Evolutionary conservation across 2,797 vertebrate genomes (phyloP).

Genomic region (Gallinago nigripennis): DNA sequence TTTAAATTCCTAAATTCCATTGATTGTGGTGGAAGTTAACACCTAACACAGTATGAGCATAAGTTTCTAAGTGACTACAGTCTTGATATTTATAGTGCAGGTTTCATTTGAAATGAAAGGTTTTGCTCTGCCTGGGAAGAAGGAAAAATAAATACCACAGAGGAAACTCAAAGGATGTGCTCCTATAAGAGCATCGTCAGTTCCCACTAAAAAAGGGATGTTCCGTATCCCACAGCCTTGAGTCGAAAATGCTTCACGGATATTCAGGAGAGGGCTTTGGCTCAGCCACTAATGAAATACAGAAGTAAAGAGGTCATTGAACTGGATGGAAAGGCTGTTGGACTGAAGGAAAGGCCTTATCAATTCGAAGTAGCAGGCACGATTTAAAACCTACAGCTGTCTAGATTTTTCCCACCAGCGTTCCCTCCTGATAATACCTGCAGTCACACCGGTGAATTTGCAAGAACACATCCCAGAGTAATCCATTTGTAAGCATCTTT

Average conservation of each 20-base stretch:
- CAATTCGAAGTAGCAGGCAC: neutral
- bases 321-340: neutral
- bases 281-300: neutral
- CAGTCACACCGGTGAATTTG: neutral
- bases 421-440: neutral
- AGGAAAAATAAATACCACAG: neutral
- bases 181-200: neutral
- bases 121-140: neutral
- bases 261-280: neutral
- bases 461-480: neutral
- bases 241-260: neutral
- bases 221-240: neutral
- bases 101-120: neutral
- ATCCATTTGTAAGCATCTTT: slow-evolving; percentile 37
- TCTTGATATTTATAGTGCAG: neutral
- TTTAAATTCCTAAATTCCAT: slow-evolving; percentile 5
- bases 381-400: neutral
- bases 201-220: neutral
- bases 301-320: neutral
- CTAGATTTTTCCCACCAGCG: neutral
- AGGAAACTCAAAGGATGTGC: neutral
- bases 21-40: neutral
- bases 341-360: neutral
- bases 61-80: neutral
- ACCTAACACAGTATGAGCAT: neutral